Percentiles rank a stretch among this genome's conserved stretches.
Evolutionary conservation across 2,888 invertebrate species (phyloP).

Genomic region (Tiphia femorata): DNA sequence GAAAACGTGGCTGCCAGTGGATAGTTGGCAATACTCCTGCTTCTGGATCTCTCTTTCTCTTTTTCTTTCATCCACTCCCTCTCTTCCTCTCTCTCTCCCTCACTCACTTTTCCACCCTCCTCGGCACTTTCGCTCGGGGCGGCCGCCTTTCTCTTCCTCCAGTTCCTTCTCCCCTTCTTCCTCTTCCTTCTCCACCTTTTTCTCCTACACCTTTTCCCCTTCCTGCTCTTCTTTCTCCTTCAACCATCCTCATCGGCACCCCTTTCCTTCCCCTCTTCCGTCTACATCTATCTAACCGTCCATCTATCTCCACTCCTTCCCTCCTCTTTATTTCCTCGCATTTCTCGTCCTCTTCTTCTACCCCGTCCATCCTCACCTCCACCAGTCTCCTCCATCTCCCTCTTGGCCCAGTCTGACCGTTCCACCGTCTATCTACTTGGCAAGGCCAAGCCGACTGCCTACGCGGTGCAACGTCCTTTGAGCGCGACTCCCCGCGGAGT

Average conservation of each 20-base stretch:
- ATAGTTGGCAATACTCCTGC: constrained; percentile 24
- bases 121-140: not conserved
- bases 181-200: not conserved
- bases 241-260: not conserved
- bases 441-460: constrained; percentile 12
- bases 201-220: not conserved
- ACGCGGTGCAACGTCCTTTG: constrained; percentile 17
- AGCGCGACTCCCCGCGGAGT: constrained; percentile 18
- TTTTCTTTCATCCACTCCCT: not conserved
- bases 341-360: not conserved
- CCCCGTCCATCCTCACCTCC: not conserved
- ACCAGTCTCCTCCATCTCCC: not conserved
- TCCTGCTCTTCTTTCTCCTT: not conserved
- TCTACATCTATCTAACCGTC: not conserved
- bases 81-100: not conserved
- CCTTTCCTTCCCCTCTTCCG: not conserved
- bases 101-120: not conserved
- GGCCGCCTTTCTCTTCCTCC: too few relatives aligned
- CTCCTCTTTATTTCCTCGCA: not conserved
- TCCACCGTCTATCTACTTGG: constrained; percentile 36
- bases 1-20: constrained; percentile 19
- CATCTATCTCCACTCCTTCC: not conserved
- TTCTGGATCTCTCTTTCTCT: not conserved
- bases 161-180: too few relatives aligned
- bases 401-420: constrained; percentile 30